phyloP scores from a whole-genome alignment of 2,113 vertebrate genomes.

The Nycticryphes semicollaris region DNA sequence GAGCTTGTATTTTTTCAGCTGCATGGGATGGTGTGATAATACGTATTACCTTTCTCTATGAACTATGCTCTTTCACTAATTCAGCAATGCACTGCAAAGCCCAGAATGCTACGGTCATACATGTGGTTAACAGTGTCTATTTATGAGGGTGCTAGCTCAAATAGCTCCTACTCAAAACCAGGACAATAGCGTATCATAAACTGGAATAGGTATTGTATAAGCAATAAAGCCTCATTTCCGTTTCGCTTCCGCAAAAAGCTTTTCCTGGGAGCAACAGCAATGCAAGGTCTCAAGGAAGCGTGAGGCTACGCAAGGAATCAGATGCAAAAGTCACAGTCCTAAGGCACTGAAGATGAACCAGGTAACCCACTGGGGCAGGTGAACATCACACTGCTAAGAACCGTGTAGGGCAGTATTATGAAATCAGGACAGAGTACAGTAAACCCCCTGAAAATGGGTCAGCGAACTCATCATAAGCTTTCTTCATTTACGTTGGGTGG shows the following conservation, averaged over 20 bases:
- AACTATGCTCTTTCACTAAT: background rate
- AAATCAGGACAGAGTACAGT: slow-evolving; percentile 43
- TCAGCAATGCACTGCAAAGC: background rate
- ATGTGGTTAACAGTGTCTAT: background rate
- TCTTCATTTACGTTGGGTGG: background rate
- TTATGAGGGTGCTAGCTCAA: background rate
- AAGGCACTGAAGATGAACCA: background rate
- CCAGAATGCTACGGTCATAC: accelerated
- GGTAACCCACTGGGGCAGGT: background rate
- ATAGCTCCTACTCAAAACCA: background rate
- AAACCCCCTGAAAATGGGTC: background rate
- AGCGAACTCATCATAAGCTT: background rate
- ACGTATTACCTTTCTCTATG: background rate
- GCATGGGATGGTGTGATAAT: background rate
- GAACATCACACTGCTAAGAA: background rate
- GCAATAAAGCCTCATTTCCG: background rate
- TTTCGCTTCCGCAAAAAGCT: background rate
- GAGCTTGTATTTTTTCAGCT: background rate
- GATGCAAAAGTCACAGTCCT: background rate
- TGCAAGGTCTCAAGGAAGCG: background rate
- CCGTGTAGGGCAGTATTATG: background rate
- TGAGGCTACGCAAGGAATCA: background rate
- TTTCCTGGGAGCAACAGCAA: background rate
- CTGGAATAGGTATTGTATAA: background rate
- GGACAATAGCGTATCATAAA: background rate